These are phyloP conservation scores for Timandra comae DNA, from an alignment of 2,888 invertebrate species.

Conservation along the genomic window DNA sequence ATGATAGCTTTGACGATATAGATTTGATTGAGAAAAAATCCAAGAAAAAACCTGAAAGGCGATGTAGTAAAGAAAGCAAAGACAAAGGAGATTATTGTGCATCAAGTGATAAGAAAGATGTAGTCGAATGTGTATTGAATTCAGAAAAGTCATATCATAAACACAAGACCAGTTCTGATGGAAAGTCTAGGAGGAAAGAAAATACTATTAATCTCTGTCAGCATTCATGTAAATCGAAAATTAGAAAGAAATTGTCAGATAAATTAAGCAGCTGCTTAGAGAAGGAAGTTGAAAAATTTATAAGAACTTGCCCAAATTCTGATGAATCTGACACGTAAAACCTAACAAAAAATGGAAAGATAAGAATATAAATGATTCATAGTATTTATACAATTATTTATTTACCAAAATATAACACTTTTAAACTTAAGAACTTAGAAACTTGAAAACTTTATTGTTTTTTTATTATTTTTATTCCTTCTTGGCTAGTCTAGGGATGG, in stretches of 20 bases:
- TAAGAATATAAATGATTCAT: background rate
- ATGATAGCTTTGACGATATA: conserved; percentile 27
- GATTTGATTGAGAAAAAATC: conserved; percentile 30
- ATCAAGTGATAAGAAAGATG: conserved; percentile 37
- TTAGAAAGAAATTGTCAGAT: conserved; percentile 35
- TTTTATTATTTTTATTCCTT: no score
- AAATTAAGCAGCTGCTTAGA: conserved; percentile 43
- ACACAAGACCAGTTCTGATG: conserved; percentile 24
- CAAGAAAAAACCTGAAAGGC: conserved; percentile 22
- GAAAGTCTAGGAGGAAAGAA: conserved; percentile 28
- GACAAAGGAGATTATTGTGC: conserved; percentile 35
- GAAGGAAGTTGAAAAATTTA: conserved; percentile 54
- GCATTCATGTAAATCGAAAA: conserved; percentile 34
- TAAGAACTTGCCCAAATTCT: conserved; percentile 39
- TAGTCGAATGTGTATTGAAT: conserved; percentile 43
- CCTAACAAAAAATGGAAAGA: background rate
- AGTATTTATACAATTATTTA: no score
- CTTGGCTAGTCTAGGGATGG: conserved; percentile 55
- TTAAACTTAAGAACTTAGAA: no score
- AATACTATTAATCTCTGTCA: conserved; percentile 28
- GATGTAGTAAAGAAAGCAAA: conserved; percentile 12
- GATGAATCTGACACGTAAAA: conserved; percentile 35
- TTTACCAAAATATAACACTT: no score
- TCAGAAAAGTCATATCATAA: conserved; percentile 34
- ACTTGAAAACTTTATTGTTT: no score